Base-by-base conservation (phyloP, 2,797 vertebrate genomes). In the Eulemur rubriventer region DNA sequence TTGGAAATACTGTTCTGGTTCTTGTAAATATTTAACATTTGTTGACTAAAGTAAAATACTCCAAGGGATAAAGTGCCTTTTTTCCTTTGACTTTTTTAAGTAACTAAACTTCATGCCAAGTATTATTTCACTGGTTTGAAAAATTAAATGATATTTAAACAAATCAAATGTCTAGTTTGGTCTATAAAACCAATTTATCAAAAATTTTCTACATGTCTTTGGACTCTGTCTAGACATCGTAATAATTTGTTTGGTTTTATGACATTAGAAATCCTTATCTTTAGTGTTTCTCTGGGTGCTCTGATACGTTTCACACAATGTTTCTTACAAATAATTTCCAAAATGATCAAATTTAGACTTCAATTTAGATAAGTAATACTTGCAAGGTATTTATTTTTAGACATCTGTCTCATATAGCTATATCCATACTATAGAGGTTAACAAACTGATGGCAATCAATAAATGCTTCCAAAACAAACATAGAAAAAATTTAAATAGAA, bases 321-420 rank as follows among this genome's bases (percentile, higher is more conserved):
- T 67, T 94, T 82, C 12, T 16, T 41, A 78, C 26, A 93, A 81
- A 94, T 97, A 63, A 94, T 48, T 96, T 73, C 59, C 11, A 52
- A 73, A 50, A 65, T 84, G 35, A 96, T 95, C 52, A 96, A 76
- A 89, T 96, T 95, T 94, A 63, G 82, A 94, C n/a, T 81, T 96
- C 26, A 91, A 46, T 89, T 94, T 81, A 59, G 48, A 52, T 55
- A 94, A 72, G 17, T 82, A 69, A 93, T 89, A 50, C 30, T 48
- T 91, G 33, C 43, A 57, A 78, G 18, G 22, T 76, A 93, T 9
- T 94, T 86, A 89, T 89, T 96, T 95, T 65, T 83, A 89, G 70
- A 50, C 13, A 96, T 65, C 17, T 73, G 4, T 61, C 46, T 52
- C 72, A 22, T 30, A 48, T 57, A 82, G 73, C 67, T 76, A 24